These are phyloP conservation scores for Anadara kagoshimensis DNA, from an alignment of 1,140 invertebrate genomes.

Conservation along the genomic window DNA sequence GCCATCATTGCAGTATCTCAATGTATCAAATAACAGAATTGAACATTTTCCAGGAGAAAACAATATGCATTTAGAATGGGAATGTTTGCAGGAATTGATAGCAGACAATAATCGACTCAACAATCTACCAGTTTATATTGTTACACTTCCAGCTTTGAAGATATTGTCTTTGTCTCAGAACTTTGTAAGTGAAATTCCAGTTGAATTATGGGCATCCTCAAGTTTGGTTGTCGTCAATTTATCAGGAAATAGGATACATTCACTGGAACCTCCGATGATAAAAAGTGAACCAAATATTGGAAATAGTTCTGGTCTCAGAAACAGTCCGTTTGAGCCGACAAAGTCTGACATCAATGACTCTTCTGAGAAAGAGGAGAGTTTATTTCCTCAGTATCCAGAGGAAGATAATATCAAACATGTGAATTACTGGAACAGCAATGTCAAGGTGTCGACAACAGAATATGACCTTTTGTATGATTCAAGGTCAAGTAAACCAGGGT, in stretches of 20 bases:
- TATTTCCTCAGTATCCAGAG: not conserved
- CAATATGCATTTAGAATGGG: conserved; percentile 65
- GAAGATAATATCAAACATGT: conserved; percentile 32
- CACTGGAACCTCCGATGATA: conserved; percentile 79
- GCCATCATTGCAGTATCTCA: conserved; percentile 85
- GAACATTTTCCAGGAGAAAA: conserved; percentile 78
- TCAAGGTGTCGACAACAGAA: conserved; percentile 24
- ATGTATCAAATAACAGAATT: conserved; percentile 91
- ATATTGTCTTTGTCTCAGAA: conserved; percentile 95
- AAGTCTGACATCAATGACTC: not conserved
- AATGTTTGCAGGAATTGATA: conserved; percentile 91
- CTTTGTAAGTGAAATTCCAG: conserved; percentile 89
- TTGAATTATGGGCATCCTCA: conserved; percentile 86
- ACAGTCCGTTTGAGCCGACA: not conserved
- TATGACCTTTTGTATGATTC: conserved; percentile 27
- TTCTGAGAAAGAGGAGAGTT: not conserved
- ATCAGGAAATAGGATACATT: conserved; percentile 90
- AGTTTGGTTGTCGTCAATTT: conserved; percentile 85
- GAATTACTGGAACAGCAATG: conserved; percentile 14
- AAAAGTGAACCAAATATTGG: not conserved
- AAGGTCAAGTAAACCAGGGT: conserved; percentile 19
- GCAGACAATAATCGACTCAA: conserved; percentile 91
- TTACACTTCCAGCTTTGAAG: conserved; percentile 85
- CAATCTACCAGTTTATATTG: conserved; percentile 85
- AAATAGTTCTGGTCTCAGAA: conserved; percentile 70